These are phyloP conservation scores for Hippopotamyrus pictus DNA, from an alignment of 2,797 vertebrate species.

Conservation along the genomic window DNA sequence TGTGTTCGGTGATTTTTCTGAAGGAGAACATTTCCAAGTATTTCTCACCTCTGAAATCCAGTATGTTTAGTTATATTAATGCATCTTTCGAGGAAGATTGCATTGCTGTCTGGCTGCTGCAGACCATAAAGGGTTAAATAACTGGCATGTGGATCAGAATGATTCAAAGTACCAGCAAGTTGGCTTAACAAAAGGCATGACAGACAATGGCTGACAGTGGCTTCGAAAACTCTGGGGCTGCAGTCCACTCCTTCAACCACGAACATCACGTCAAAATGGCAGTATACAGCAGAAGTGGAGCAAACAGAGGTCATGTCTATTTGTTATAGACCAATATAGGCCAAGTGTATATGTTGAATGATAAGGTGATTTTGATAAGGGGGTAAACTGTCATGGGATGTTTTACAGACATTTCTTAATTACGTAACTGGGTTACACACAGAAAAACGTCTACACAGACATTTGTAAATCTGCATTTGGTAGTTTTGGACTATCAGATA, in stretches of 20 bases:
- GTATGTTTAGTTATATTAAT: neutral
- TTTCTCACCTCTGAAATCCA: neutral
- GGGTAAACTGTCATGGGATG: neutral
- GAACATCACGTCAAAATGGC: neutral
- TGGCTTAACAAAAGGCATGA: neutral
- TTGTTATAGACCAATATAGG: neutral
- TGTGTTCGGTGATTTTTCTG: neutral
- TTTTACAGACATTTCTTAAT: neutral
- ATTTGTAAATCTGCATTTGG: neutral
- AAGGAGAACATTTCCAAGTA: neutral
- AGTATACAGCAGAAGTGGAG: neutral
- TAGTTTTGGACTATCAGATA: neutral
- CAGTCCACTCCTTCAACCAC: neutral
- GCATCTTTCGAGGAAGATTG: neutral
- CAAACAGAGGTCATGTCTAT: neutral
- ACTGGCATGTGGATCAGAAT: neutral
- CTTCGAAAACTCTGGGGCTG: neutral
- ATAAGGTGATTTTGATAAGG: neutral
- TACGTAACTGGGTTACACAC: neutral
- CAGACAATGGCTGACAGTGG: neutral
- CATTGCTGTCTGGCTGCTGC: neutral
- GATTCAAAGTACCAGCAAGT: neutral
- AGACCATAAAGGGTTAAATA: neutral
- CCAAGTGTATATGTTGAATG: neutral
- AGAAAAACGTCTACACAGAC: neutral